A percentile compares a stretch with the other conserved stretches of the same genome.
Conservation (phyloP, 2,888 invertebrate genomes). For the Ariolimax columbianus region DNA sequence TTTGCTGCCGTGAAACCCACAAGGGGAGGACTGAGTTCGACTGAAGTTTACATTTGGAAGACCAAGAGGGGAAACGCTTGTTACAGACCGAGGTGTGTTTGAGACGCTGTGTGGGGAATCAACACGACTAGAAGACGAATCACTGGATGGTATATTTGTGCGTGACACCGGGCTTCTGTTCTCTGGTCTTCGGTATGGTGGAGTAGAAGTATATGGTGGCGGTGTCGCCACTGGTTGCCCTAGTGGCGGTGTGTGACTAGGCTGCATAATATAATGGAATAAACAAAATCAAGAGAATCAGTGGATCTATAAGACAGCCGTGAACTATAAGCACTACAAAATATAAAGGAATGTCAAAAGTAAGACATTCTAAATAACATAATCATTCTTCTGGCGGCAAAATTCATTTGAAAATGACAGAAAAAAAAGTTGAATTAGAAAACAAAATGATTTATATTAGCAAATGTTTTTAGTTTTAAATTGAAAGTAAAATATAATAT, state of each 20-base stretch:
- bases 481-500: too few species aligned
- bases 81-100: background rate
- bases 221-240: constrained; percentile 58
- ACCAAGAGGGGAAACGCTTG: background rate
- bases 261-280: constrained; percentile 8
- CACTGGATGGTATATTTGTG: constrained; percentile 37
- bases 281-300: background rate
- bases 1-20: constrained; percentile 50
- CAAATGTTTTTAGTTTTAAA: too few species aligned
- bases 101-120: constrained; percentile 27
- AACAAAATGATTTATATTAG: too few species aligned
- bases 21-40: constrained; percentile 42
- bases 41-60: background rate
- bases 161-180: constrained; percentile 12
- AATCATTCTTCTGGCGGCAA: too few species aligned
- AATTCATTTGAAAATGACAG: too few species aligned
- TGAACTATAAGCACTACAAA: too few species aligned
- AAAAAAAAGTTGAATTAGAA: too few species aligned
- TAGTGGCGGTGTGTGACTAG: background rate
- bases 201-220: constrained; percentile 71
- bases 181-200: constrained; percentile 61
- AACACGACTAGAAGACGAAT: constrained; percentile 38
- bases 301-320: background rate
- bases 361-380: too few species aligned
- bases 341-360: too few species aligned